Percentiles rank a stretch among this genome's conserved stretches.
These are phyloP conservation scores for Macrobrachium nipponense DNA, from an alignment of 1,140 invertebrate genomes.

Conservation along the genomic window DNA sequence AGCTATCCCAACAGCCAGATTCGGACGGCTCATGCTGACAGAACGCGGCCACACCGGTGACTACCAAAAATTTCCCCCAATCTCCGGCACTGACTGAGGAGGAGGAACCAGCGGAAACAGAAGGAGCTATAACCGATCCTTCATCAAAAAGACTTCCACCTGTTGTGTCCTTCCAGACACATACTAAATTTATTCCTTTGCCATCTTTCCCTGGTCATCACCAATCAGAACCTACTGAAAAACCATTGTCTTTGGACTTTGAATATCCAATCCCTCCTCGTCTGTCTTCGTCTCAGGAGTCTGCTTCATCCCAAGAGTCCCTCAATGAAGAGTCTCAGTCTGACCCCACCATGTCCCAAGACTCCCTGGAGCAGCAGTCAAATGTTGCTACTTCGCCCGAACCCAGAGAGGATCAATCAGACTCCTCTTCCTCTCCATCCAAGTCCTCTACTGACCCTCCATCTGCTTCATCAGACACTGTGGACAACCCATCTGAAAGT, in stretches of 20 bases:
- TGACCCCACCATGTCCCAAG: constrained; percentile 3
- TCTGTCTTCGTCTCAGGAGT: background rate
- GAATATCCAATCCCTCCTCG: constrained; percentile 36
- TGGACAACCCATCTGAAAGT: too few species aligned
- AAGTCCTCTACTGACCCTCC: too few species aligned
- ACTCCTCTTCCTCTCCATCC: too few species aligned
- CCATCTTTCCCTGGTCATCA: background rate
- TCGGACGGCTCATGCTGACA: constrained; percentile 50
- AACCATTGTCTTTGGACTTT: constrained; percentile 3
- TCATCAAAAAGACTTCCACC: background rate
- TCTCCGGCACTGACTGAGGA: background rate
- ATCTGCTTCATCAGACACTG: too few species aligned
- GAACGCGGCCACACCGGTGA: constrained; percentile 32
- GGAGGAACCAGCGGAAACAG: background rate
- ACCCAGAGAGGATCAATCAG: too few species aligned
- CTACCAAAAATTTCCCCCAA: background rate
- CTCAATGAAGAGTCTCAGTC: constrained; percentile 19
- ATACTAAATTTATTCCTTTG: constrained; percentile 25
- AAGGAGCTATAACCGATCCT: background rate
- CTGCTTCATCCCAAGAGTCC: background rate
- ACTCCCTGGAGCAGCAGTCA: background rate
- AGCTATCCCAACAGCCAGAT: constrained; percentile 49
- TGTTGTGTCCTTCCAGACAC: constrained; percentile 7
- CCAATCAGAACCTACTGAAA: background rate
- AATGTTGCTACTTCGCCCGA: too few species aligned